A percentile compares a stretch with the other conserved stretches of the same genome.
phyloP scores from a whole-genome alignment of 2,888 invertebrate genomes.

The Linyphia triangularis region DNA sequence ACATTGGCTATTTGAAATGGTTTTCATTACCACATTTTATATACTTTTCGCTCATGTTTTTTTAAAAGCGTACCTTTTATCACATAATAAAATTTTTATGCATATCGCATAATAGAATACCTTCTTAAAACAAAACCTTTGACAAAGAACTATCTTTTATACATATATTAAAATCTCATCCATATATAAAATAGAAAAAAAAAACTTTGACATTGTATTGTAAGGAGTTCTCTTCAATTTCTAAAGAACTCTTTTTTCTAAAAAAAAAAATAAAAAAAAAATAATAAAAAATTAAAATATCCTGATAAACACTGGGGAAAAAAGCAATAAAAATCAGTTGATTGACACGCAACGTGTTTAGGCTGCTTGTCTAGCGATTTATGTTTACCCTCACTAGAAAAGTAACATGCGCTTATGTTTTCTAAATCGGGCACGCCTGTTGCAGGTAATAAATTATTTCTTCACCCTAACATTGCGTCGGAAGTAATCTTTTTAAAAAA shows the following conservation, averaged over 20 bases:
- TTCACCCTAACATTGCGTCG: slow-evolving; percentile 19
- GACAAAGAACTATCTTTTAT: too few species aligned
- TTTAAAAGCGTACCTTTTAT: too few species aligned
- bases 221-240: too few species aligned
- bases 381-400: slow-evolving; percentile 1
- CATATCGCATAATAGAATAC: too few species aligned
- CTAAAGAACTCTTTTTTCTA: neutral
- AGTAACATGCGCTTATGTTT: slow-evolving; percentile 39
- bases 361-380: slow-evolving; percentile 38
- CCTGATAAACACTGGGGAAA: neutral
- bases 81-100: too few species aligned
- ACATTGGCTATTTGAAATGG: too few species aligned
- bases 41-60: too few species aligned
- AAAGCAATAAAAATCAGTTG: neutral
- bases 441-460: slow-evolving; percentile 50
- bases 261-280: neutral
- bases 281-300: neutral
- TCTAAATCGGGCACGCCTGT: slow-evolving; percentile 30
- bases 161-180: too few species aligned
- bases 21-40: too few species aligned
- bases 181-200: too few species aligned
- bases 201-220: too few species aligned
- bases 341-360: slow-evolving; percentile 46
- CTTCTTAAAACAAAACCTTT: too few species aligned
- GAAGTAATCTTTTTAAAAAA: neutral